These are phyloP conservation scores for Furnarius figulus DNA, from an alignment of 2,113 vertebrate genomes.

Conservation along the genomic window DNA sequence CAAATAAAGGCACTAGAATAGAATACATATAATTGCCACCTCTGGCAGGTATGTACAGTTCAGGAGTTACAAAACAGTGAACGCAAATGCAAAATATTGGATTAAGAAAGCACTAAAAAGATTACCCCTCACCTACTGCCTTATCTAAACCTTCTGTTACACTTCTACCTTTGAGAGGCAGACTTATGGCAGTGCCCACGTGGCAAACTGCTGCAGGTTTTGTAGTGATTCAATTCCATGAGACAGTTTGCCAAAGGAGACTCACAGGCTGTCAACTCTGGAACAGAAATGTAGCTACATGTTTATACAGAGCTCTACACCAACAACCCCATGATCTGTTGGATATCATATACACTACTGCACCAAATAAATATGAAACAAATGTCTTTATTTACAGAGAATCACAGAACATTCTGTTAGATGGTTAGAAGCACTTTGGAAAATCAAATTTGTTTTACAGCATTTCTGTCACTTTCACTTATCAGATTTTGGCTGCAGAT, in stretches of 20 bases:
- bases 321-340: neutral
- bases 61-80: neutral
- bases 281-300: neutral
- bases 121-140: neutral
- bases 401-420: neutral
- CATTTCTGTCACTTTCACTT: neutral
- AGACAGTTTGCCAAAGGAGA: neutral
- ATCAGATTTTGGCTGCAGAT: neutral
- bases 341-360: neutral
- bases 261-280: neutral
- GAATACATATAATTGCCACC: neutral
- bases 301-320: neutral
- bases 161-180: neutral
- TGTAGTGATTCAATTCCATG: neutral
- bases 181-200: neutral
- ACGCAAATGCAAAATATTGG: neutral
- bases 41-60: neutral
- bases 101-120: neutral
- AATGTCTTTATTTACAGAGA: neutral
- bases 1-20: neutral
- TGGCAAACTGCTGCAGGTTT: neutral
- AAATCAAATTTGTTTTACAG: neutral
- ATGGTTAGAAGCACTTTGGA: neutral
- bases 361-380: neutral
- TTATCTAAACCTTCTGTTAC: neutral